Evolutionary conservation across 1,140 invertebrate species (phyloP).

Genomic region (Drosophila littoralis): DNA sequence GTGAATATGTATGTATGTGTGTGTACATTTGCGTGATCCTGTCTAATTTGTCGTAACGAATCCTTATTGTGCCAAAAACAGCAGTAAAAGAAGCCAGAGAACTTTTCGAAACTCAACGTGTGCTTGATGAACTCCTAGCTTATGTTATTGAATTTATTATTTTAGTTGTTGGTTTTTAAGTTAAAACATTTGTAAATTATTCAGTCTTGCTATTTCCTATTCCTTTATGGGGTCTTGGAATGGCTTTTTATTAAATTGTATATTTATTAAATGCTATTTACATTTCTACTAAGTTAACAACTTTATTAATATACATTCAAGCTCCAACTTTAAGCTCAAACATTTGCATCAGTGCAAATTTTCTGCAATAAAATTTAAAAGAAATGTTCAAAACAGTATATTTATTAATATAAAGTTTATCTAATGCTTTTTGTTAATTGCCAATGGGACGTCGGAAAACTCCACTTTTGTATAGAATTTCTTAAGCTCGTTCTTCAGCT

Average conservation of each 20-base stretch:
- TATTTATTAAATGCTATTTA: constrained; percentile 73
- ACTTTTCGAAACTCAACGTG: constrained; percentile 53
- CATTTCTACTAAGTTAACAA: constrained; percentile 56
- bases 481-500: constrained; percentile 87
- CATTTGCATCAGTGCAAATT: constrained; percentile 44
- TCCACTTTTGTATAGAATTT: constrained; percentile 87
- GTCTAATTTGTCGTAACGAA: constrained; percentile 62
- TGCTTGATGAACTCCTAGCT: constrained; percentile 61
- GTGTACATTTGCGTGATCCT: constrained; percentile 21
- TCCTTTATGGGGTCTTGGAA: not conserved
- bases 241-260: constrained; percentile 57
- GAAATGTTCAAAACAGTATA: constrained; percentile 39
- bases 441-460: constrained; percentile 78
- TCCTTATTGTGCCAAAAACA: constrained; percentile 78
- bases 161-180: constrained; percentile 49
- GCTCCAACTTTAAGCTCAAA: constrained; percentile 61
- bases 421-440: constrained; percentile 80
- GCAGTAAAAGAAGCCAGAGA: constrained; percentile 28
- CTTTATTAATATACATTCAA: constrained; percentile 48
- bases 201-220: constrained; percentile 25
- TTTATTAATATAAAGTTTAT: constrained; percentile 14
- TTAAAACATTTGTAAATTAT: constrained; percentile 48
- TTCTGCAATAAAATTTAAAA: constrained; percentile 49
- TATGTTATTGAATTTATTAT: constrained; percentile 52
- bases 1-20: constrained; percentile 5